Evolutionary conservation across 2,797 vertebrate genomes (phyloP), one percentile per base, ranked within the genome.

Genomic region (Linurgus olivaceus): DNA sequence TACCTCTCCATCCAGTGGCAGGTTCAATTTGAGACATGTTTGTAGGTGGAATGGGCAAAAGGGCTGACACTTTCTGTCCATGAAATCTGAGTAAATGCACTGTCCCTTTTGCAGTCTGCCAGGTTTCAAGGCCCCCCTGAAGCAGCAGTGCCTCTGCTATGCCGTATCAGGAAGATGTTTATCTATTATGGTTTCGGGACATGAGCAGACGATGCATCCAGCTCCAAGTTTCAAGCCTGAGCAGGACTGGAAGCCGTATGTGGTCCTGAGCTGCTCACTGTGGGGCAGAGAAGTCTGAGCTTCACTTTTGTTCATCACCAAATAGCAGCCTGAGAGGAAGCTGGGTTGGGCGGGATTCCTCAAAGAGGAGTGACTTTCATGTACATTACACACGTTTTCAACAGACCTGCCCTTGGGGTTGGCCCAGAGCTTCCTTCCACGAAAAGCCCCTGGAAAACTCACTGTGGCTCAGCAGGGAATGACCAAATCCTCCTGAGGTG

Each of bases 201-300:
- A 68, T 25, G 51, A 73, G 67, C 28, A 67, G 68, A 84, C 28
- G 44, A 62, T 75, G 66, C 0, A 1, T 54, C 80, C 1, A 3
- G 66, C 59, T 95, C 66, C 80, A 76, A 73, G 52, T 89, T 93
- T 93, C 95, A 90, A 90, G 92, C 67, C 95, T 76, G 59, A 86
- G 74, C 86, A 93, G 67, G 67, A 86, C 59, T 82, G 55, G n/a
- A 86, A 85, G 63, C 0, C 0, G 19, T 67, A 76, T 38, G 33
- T 82, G 63, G 72, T 61, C 87, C 63, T 73, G 33, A 92, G 55
- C 63, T 31, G 9, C 48, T 79, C 74, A 26, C 37, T 83, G 55
- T 62, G 40, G 15, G 48, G 80, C 74, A 55, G 8, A 66, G 47
- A 58, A 66, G 10, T 58, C 58, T 79, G 73, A 33, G 59, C 15